Base-by-base conservation (phyloP, 2,113 vertebrate genomes). In the Gavialis gangeticus region DNA sequence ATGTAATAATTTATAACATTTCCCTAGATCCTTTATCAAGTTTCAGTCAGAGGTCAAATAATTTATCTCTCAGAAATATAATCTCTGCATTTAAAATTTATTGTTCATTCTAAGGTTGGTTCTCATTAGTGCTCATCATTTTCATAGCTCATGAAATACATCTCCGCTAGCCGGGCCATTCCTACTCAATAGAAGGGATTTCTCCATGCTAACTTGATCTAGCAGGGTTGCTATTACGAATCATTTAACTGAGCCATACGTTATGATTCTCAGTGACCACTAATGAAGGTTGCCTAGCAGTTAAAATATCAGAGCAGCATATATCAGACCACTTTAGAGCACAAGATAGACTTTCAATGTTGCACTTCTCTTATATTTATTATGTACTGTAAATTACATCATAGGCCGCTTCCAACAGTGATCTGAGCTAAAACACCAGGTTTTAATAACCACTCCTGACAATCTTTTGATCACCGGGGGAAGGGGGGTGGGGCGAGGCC, bases 291-390 rank as follows among this genome's bases (percentile, higher is more conserved):
- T 92, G 84, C 91, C 96, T 79, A 87, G 91, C 89, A 95, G 91
- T 96, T 96, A 97, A 97, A 97, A 96, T 94, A 98, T 94, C 94
- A 96, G 96, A 97, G 96, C 91, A 90, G 84, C 84, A 94, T 92
- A 86, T 93, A 97, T 96, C 93, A 97, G 90, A 92, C 80, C 73
- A 84, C 86, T 97, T 79, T 8, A 66, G 86, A 92, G 85, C 79
- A 87, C 14, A 59, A 96, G 95, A 96, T 34, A 55, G 84, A 97
- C 95, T 97, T 96, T 82, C 94, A 92, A 60, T 10, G 57, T 37
- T 96, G 95, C 55, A 67, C 83, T 97, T 86, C 93, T 88, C 88
- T 82, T 75, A 2, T 84, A 97, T 95, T 95, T 89, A 96, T 89
- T 67, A 93, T 85, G 75, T 58, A 91, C 96, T 91, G 90, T 96